Evolutionary conservation across 2,113 vertebrate species (phyloP).

Genomic region (Xiphorhynchus elegans): DNA sequence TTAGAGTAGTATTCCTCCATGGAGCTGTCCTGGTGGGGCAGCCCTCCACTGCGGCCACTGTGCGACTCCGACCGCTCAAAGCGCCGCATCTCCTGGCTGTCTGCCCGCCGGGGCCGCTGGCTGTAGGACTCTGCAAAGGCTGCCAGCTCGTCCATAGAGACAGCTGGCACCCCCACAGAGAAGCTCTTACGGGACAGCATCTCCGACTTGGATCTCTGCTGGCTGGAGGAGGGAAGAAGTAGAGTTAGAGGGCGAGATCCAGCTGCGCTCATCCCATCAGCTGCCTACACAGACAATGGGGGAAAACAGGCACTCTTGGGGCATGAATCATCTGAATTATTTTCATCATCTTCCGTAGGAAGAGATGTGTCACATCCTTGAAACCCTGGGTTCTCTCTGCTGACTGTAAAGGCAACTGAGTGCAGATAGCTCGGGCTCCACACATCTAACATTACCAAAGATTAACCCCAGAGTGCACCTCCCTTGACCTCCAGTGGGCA

Average conservation of each 20-base stretch:
- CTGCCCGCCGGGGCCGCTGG: slow-evolving; percentile 74
- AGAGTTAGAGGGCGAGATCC: background rate
- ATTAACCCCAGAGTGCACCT: background rate
- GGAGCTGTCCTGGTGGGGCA: slow-evolving; percentile 70
- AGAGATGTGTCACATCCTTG: background rate
- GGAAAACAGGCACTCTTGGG: background rate
- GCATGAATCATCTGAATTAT: background rate
- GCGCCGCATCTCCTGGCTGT: slow-evolving; percentile 76
- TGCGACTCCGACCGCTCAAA: slow-evolving; percentile 75
- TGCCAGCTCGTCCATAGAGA: slow-evolving; percentile 94
- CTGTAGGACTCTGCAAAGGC: slow-evolving; percentile 87
- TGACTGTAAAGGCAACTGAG: background rate
- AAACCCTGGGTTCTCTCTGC: background rate
- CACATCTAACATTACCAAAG: background rate
- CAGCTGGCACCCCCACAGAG: slow-evolving; percentile 82
- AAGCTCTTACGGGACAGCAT: slow-evolving; percentile 89
- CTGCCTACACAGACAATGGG: background rate
- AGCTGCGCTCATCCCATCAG: fast-evolving
- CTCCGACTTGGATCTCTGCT: slow-evolving; percentile 89
- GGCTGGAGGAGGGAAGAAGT: slow-evolving; percentile 59
- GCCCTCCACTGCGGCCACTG: background rate
- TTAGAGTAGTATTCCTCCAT: slow-evolving; percentile 73
- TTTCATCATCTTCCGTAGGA: background rate
- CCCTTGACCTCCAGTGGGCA: background rate
- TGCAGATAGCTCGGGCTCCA: background rate